Evolutionary conservation across 2,888 invertebrate genomes (phyloP), one percentile per base, ranked within the genome.

Genomic region (Diadegma fenestrale): DNA sequence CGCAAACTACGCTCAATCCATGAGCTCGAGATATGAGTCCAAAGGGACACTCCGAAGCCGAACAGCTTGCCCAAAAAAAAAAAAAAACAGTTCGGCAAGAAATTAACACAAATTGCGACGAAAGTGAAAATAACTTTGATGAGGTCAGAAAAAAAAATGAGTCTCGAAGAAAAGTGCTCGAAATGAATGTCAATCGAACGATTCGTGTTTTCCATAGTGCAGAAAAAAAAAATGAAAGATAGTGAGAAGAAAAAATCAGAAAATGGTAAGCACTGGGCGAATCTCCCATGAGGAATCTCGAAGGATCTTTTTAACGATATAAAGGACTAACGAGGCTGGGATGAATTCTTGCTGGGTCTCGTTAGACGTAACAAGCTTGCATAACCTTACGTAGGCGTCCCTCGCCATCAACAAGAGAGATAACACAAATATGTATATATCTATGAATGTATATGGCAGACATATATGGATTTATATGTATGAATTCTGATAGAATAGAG

Each of bases 401-500:
- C 37, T 19, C 19, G n/a, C n/a, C 17, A 33, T 33, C 19, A 30
- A 72, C 30, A 30, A n/a, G n/a, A n/a, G 14, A 22, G 51, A 17
- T 68, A 22, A 14, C 33, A 19, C 33, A 19, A 33, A 48, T n/a
- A 48, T 33, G 33, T 30, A 69, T 26, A 33, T 22, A 69, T 8
- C 14, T 10, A 12, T 3, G 8, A 5, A 51, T n/a, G 33, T 22
- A 30, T 30, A n/a, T 58, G 37, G 37, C 41, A 30, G 30, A 66
- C 54, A 54, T 51, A 54, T 48, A 78, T 69, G 41, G 68, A 78
- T 78, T 78, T 79, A 37, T 79, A 79, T 71, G 69, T 71, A 80
- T 80, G 80, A 80, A 80, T 80, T 80, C 80, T 63, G 71, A 63
- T 80, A 41, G 71, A 80, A 72, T 48, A 72, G n/a, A n/a, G n/a